A percentile compares a stretch with the other conserved stretches of the same genome.
Evolutionary conservation across 2,888 invertebrate genomes (phyloP).

Genomic region (Limnephilus marmoratus): DNA sequence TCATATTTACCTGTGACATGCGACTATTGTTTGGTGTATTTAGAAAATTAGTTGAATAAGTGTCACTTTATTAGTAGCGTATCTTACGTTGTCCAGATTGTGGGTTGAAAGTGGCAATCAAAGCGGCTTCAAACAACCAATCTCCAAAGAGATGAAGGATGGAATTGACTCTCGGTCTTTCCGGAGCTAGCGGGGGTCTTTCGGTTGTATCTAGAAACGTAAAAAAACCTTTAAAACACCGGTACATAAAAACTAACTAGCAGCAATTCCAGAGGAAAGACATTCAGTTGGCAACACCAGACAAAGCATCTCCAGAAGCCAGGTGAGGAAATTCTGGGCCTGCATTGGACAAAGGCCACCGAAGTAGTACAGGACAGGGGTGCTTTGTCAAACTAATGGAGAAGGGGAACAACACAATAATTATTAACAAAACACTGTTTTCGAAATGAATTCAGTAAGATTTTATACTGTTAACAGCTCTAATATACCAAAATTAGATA

Average conservation of each 20-base stretch:
- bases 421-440: not conserved
- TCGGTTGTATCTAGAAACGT: constrained; percentile 80
- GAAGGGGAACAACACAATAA: too few species aligned
- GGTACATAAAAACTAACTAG: too few species aligned
- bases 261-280: too few species aligned
- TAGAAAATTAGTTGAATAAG: not conserved
- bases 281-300: too few species aligned
- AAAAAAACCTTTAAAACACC: not conserved
- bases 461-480: not conserved
- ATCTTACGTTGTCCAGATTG: constrained; percentile 60
- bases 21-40: too few species aligned
- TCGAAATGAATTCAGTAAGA: not conserved
- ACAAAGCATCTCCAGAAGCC: too few species aligned
- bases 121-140: constrained; percentile 97
- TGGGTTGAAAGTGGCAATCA: constrained; percentile 86
- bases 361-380: too few species aligned
- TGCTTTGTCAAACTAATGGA: too few species aligned
- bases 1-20: too few species aligned
- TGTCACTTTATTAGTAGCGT: too few species aligned
- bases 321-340: too few species aligned
- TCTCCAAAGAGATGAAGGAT: constrained; percentile 96
- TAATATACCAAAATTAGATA: not conserved
- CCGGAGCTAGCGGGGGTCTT: constrained; percentile 83
- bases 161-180: constrained; percentile 95
- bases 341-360: too few species aligned